Evolutionary conservation across 2,888 invertebrate genomes (phyloP).

Genomic region (Metacarcinus magister): DNA sequence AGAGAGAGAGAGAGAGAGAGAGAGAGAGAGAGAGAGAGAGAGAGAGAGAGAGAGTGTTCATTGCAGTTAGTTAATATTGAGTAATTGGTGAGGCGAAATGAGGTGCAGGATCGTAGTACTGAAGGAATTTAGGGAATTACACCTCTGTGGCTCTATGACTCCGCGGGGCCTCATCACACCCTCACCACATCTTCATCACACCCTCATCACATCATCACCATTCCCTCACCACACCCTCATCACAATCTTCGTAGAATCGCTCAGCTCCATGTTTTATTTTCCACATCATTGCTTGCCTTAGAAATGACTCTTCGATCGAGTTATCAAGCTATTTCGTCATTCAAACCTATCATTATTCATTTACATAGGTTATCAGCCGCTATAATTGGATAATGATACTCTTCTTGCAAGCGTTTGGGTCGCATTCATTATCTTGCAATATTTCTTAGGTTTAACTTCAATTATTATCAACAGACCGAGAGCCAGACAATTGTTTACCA

Average conservation of each 20-base stretch:
- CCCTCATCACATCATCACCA: background rate
- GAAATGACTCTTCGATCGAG: background rate
- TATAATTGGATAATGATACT: background rate
- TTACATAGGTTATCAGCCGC: background rate
- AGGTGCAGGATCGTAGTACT: background rate
- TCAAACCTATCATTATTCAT: background rate
- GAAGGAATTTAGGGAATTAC: background rate
- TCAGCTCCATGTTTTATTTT: no score
- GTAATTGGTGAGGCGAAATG: background rate
- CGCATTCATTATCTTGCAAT: background rate
- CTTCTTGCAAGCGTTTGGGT: background rate
- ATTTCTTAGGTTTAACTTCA: background rate
- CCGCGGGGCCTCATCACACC: background rate
- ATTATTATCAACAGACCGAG: background rate
- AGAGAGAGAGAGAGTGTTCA: background rate
- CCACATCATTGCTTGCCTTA: background rate
- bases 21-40: conserved; percentile 26
- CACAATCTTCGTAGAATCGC: background rate
- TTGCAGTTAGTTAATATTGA: background rate
- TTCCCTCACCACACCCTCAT: background rate
- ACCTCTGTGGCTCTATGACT: background rate
- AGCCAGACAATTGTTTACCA: no score
- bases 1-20: background rate
- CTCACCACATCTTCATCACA: background rate
- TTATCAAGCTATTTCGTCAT: background rate